Evolutionary conservation across 1,140 invertebrate genomes (phyloP), one percentile per base, ranked within the genome.

Genomic region (Samia ricini): DNA sequence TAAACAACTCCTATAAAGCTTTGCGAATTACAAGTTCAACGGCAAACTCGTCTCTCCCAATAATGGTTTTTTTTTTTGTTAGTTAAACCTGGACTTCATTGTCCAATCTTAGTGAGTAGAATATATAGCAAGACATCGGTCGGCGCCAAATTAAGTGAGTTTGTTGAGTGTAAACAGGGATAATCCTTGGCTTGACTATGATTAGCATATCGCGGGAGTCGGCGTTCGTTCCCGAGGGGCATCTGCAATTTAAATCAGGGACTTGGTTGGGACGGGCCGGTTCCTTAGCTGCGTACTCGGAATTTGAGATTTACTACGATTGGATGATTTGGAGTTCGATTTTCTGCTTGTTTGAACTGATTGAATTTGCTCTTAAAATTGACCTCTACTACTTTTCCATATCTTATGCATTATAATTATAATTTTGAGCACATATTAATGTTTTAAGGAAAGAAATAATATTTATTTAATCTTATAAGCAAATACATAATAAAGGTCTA

Each of bases 151-250:
- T 89, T 88, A 89, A 89, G 85, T 87, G 81, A 88, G 83, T 89
- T 89, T 87, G 87, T 88, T 86, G 85, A 87, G 87, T 88, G 87
- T 89, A 89, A 89, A 89, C 85, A 87, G 85, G 87, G 85, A 88
- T 89, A 87, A 89, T 89, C 85, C 87, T 85, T 83, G 74, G 83
- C 87, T 89, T 85, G 85, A 76, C 84, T 87, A 83, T 89, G 87
- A 89, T 89, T 89, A 89, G 85, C 85, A 89, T 89, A 85, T 85
- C 87, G 83, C 83, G 82, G 81, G 64, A 79, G 82, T 85, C 83
- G 83, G 76, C 81, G 81, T 74, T 79, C 81, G 74, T 77, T 68
- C 74, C 76, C 79, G 70, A 71, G 76, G 73, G 81, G 67, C 77
- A 89, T 88, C 83, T 87, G 83, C 85, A 88, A 88, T 89, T 88